Evolutionary conservation across 2,888 invertebrate genomes (phyloP), one percentile per base, ranked within the genome.

Genomic region (Leucania comma): DNA sequence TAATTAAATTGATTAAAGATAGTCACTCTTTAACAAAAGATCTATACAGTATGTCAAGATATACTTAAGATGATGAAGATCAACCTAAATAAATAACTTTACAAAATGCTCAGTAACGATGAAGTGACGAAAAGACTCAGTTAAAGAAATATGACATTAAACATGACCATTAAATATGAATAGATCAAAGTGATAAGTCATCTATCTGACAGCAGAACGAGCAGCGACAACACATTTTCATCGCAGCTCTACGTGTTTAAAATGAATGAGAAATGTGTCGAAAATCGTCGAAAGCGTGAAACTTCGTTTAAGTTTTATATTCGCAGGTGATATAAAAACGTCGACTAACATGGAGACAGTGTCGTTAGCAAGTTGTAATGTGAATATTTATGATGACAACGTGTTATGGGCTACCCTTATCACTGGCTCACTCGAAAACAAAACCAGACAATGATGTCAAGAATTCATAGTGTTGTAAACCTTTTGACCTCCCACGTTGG

Each of bases 401-500:
- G 84, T 84, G 81, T 78, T 68, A 17, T 69, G 68, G 78, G 71
- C 70, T 81, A 70, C 67, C 65, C 69, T 81, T 81, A 84, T 76
- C 71, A 77, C 68, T 73, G 72, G 72, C 68, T 60, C 51, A 67
- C 59, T 81, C 24, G 74, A 61, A 80, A 83, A 77, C 80, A 78
- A 77, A 85, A 80, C 80, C 67, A 75, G 76, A 81, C 72, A 75
- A 79, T 68, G 50, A 79, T 80, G 81, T 77, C 78, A 78, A 79
- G 77, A 77, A 70, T 75, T 84, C 79, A 76, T 66, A 78, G 64
- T 58, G 84, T 75, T 80, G 60, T 80, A 83, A 86, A 86, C 86
- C 82, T 83, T 82, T 88, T 84, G 83, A 85, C 86, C 86, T 77
- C 75, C 62, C 82, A 80, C 80, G 85, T 82, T 68, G 73, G 72